A percentile compares a stretch with the other conserved stretches of the same genome.
Conservation (phyloP, 2,797 vertebrate genomes). For the Clarias fuscus region DNA sequence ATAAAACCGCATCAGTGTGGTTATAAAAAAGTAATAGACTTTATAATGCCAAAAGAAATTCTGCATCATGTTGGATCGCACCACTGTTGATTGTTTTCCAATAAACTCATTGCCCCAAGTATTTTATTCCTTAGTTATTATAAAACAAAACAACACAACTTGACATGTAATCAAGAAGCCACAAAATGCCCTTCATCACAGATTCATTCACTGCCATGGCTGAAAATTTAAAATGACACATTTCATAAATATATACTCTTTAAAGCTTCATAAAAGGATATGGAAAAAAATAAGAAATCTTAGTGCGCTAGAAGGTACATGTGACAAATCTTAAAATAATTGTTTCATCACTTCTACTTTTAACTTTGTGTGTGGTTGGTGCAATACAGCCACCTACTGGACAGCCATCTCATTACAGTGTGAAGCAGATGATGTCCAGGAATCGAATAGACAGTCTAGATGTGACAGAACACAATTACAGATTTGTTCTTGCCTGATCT, state of each 20-base stretch:
- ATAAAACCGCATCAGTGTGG: background rate
- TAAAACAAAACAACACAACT: background rate
- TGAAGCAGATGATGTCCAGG: too few relatives aligned
- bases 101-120: background rate
- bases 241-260: background rate
- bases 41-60: background rate
- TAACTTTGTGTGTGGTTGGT: too few relatives aligned
- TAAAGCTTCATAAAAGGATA: background rate
- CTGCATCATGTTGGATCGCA: background rate
- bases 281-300: too few relatives aligned
- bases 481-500: background rate
- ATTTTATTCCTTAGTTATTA: background rate
- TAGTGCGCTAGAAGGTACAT: too few relatives aligned
- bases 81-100: background rate
- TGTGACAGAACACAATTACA: background rate
- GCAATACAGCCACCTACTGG: too few relatives aligned
- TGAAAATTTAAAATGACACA: background rate
- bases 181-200: background rate
- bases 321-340: too few relatives aligned
- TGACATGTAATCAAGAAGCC: too few relatives aligned
- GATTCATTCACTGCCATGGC: background rate
- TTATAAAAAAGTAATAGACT: background rate
- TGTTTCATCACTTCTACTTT: too few relatives aligned
- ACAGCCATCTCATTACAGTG: too few relatives aligned
- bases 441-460: too few relatives aligned